Conservation (phyloP, 2,113 vertebrate genomes). For the Proterorhinus semilunaris region DNA sequence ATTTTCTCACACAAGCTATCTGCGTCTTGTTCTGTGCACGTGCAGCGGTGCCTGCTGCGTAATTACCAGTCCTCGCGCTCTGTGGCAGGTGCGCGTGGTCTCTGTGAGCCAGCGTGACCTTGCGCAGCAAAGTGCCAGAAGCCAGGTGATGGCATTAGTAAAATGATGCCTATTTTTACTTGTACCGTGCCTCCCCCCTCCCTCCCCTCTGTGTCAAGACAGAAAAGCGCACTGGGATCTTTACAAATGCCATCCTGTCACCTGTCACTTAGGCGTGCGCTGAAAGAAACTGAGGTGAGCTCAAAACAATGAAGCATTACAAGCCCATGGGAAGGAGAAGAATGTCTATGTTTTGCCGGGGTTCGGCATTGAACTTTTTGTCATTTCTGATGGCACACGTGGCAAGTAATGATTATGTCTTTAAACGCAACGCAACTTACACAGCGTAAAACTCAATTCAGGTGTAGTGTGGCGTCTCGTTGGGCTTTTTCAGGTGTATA, state of each 20-base stretch:
- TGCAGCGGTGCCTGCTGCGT: slow-evolving; percentile 16
- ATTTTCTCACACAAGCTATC: background rate
- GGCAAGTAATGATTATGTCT: too few relatives aligned
- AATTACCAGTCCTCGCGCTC: slow-evolving; percentile 47
- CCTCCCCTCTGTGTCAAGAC: slow-evolving; percentile 18
- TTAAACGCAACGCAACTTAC: too few relatives aligned
- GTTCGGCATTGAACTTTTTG: too few relatives aligned
- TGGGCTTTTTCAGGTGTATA: too few relatives aligned
- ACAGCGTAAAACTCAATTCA: too few relatives aligned
- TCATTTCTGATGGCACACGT: too few relatives aligned
- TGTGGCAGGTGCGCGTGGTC: slow-evolving; percentile 56
- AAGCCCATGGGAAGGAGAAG: background rate
- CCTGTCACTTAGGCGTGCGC: slow-evolving; percentile 40
- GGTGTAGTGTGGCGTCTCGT: too few relatives aligned
- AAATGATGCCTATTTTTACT: slow-evolving; percentile 59
- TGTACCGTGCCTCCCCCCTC: slow-evolving; percentile 18
- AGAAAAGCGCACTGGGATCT: slow-evolving; percentile 28
- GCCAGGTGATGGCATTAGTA: slow-evolving; percentile 65
- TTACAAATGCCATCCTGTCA: slow-evolving; percentile 47
- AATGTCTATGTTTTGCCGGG: background rate
- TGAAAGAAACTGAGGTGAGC: slow-evolving; percentile 17
- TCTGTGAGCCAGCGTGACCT: slow-evolving; percentile 48
- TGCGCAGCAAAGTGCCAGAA: slow-evolving; percentile 42
- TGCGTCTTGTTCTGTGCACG: slow-evolving; percentile 1
- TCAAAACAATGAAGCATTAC: background rate